Conservation (phyloP, 1,140 invertebrate genomes). For the Lordiphosa stackelbergi region DNA sequence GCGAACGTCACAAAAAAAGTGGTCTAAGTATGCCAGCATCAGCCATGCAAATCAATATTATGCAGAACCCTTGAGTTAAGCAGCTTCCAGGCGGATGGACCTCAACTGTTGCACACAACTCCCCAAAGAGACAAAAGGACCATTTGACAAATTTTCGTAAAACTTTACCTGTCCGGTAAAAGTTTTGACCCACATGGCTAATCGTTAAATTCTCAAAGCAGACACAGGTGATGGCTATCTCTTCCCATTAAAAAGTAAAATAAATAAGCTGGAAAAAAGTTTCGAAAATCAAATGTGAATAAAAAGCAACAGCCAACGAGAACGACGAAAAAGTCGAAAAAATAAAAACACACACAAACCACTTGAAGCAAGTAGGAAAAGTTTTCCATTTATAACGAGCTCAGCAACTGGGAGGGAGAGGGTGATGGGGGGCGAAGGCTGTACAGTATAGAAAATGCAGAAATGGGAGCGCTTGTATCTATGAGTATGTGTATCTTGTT, state of each 20-base stretch:
- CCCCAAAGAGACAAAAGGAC: conserved; percentile 25
- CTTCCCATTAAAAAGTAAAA: conserved; percentile 70
- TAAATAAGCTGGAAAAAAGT: conserved; percentile 62
- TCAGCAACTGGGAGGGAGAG: conserved; percentile 40
- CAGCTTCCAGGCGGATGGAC: neutral
- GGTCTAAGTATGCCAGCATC: conserved; percentile 5
- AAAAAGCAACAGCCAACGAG: conserved; percentile 35
- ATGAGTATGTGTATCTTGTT: conserved; percentile 16
- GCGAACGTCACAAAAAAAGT: conserved; percentile 13
- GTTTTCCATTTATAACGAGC: conserved; percentile 73
- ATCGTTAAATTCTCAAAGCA: conserved; percentile 44
- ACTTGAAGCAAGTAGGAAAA: conserved; percentile 70
- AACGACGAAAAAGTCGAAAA: conserved; percentile 16
- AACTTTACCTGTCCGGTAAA: conserved; percentile 15
- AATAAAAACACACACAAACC: conserved; percentile 38
- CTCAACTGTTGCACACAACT: too few species aligned
- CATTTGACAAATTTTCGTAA: conserved; percentile 7
- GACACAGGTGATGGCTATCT: neutral
- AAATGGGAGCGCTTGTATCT: conserved; percentile 3
- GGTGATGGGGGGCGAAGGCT: too few species aligned
- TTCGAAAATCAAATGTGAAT: conserved; percentile 57
- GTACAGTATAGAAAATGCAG: too few species aligned
- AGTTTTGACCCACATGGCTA: conserved; percentile 63
- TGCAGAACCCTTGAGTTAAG: conserved; percentile 23
- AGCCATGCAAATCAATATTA: conserved; percentile 56